These are phyloP conservation scores for Premnoplex brunnescens DNA, from an alignment of 2,797 vertebrate genomes.

Conservation along the genomic window DNA sequence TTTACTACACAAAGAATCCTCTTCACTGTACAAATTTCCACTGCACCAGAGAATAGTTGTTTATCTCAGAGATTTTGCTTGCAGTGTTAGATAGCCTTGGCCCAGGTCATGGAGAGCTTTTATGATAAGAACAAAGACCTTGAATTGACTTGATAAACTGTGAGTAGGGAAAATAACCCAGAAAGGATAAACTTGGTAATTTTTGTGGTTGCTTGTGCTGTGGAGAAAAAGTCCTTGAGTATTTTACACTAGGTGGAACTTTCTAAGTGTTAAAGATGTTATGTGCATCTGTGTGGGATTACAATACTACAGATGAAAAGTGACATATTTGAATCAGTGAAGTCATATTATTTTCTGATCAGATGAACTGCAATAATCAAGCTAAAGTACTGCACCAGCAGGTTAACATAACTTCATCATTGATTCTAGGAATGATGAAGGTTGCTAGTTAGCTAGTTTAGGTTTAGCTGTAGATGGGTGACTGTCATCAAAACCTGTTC, in stretches of 20 bases:
- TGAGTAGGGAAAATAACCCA: background rate
- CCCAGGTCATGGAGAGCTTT: background rate
- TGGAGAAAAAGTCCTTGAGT: background rate
- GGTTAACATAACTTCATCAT: background rate
- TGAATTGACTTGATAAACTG: background rate
- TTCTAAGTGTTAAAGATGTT: background rate
- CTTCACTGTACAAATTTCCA: background rate
- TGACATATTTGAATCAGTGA: rapidly evolving
- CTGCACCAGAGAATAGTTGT: background rate
- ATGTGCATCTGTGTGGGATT: background rate
- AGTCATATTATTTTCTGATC: background rate
- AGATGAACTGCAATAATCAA: background rate
- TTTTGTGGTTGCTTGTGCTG: background rate
- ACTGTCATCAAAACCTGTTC: background rate
- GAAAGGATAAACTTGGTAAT: background rate
- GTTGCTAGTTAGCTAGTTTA: background rate
- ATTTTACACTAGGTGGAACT: background rate
- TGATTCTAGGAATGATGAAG: background rate
- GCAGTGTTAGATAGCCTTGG: background rate
- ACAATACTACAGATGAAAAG: background rate
- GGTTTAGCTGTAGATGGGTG: background rate
- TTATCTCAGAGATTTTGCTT: background rate
- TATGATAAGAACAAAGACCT: background rate
- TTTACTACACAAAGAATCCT: background rate
- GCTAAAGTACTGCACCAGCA: background rate